Evolutionary conservation across 64 coral and sea anemone species (phyloP), one percentile per base, ranked within the genome.

Genomic region (Montipora capricornis): DNA sequence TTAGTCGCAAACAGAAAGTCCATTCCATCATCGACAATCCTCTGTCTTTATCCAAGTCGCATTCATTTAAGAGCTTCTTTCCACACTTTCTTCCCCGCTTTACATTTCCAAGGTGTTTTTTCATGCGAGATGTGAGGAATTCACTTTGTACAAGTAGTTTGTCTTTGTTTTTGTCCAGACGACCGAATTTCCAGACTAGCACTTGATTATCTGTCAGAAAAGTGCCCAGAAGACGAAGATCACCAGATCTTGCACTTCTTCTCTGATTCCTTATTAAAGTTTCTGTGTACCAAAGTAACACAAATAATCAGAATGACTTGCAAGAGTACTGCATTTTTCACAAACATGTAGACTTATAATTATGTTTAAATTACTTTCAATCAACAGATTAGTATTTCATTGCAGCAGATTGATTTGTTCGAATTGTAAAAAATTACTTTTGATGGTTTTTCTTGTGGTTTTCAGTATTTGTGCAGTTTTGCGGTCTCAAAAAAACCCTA

Each of bases 61-160:
- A 98, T 13, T 91, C 83, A 68, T 64, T 92, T 84, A 96, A 89
- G 22, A 99, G 68, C 86, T 96, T 99, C 87, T 93, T 94, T 44
- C 98, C 88, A 62, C 98, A 99, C 62, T 96, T 99, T 74, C 98
- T 78, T 77, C 97, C 97, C 78, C 97, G 78, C 89, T 92, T 88
- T 17, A 98, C 93, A 44, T 89, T 83, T 8, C 98, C 98, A 47
- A 96, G 75, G 22, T 47, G 60, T 73, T 92, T 96, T 75, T 96
- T 99, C 98, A 99, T 96, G 49, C 44, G 11, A 20, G 90, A 8
- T 69, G 82, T 87, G 6, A 99, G 92, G 64, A 96, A 89, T 85
- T 99, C 98, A 80, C 13, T 88, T 17, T 44, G 67, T 53, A 80
- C 64, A 52, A 99, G 76, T 0, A 90, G 44, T 66, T 93, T 90